Base-by-base conservation (phyloP, 1,140 invertebrate genomes). In the Psilanteris sp. region DNA sequence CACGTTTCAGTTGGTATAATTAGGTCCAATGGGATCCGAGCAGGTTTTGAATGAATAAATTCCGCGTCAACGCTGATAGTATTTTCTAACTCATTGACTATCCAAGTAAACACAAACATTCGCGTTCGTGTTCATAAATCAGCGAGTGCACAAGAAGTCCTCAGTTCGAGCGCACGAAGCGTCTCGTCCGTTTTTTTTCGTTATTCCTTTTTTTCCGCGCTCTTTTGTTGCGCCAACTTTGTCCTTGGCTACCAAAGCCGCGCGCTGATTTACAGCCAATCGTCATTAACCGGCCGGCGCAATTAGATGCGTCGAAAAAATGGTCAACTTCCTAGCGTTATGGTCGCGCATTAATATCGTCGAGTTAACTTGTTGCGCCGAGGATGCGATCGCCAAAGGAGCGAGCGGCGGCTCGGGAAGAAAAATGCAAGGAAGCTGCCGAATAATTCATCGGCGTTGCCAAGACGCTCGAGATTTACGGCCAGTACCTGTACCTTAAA, bases 381-480 rank as follows among this genome's bases (percentile, higher is more conserved):
- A 31, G 18, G 59, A 48, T 3, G 37, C 15, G 13, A 6, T 54
- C 18, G 44, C 26, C 29, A 39, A n/a, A n/a, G n/a, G n/a, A n/a
- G n/a, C n/a, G n/a, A n/a, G n/a, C n/a, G n/a, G n/a, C n/a, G n/a
- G n/a, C n/a, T n/a, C n/a, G n/a, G n/a, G n/a, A n/a, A 64, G 59
- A 73, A 64, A 64, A 73, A 55, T 59, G 44, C 52, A 29, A 48
- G 13, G 39, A 72, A 14, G 34, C 22, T 54, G 44, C 52, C 59
- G 70, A 66, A 73, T 73, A 73, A 73, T 73, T 73, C 59, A 66
- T 73, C 59, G 50, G 27, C 31, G 41, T 52, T 37, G 70, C 52
- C 24, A 66, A 36, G 31, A 43, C 11, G 37, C 18, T 10, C 13
- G 20, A 57, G 66, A 72, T 62, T 57, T 57, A 72, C 52, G 22